Conservation (phyloP, 30 jellyfish, hydroid and myxozoan species). For the Turritopsis dohrnii region DNA sequence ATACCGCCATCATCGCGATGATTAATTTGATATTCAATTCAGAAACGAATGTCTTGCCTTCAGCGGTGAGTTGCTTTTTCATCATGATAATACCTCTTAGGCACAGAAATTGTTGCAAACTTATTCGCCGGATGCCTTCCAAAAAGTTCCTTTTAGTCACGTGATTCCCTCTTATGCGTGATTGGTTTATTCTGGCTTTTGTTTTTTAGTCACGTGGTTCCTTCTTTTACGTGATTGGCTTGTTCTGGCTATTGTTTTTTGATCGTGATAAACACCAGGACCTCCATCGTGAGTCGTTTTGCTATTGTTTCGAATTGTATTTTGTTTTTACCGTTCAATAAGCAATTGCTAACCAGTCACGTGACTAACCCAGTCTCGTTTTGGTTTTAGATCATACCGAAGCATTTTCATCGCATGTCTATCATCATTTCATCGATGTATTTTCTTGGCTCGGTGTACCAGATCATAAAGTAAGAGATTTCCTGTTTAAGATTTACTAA, state of each 20-base stretch:
- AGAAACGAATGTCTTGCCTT: constrained; percentile 17
- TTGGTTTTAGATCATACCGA: neutral
- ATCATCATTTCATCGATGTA: constrained; percentile 50
- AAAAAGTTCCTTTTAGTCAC: too few species aligned
- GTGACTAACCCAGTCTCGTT: too few species aligned
- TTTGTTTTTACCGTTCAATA: neutral
- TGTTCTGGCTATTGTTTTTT: constrained; percentile 49
- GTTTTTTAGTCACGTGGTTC: constrained; percentile 50
- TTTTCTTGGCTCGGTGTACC: constrained; percentile 79
- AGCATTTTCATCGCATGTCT: neutral
- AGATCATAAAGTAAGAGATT: constrained; percentile 58
- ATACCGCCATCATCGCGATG: constrained; percentile 53
- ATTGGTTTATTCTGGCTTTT: neutral
- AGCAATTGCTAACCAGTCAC: neutral
- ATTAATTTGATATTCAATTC: constrained; percentile 55
- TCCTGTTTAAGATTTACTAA: neutral
- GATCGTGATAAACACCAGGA: constrained; percentile 53
- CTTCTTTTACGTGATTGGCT: constrained; percentile 47
- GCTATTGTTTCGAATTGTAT: neutral
- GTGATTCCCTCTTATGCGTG: too few species aligned
- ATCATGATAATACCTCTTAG: constrained; percentile 41
- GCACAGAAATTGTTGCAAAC: neutral
- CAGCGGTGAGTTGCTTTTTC: constrained; percentile 25
- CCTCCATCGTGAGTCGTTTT: constrained; percentile 15
- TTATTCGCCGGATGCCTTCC: neutral